Evolutionary conservation across 2,797 vertebrate species (phyloP).

Genomic region (Enteromius radiatus): DNA sequence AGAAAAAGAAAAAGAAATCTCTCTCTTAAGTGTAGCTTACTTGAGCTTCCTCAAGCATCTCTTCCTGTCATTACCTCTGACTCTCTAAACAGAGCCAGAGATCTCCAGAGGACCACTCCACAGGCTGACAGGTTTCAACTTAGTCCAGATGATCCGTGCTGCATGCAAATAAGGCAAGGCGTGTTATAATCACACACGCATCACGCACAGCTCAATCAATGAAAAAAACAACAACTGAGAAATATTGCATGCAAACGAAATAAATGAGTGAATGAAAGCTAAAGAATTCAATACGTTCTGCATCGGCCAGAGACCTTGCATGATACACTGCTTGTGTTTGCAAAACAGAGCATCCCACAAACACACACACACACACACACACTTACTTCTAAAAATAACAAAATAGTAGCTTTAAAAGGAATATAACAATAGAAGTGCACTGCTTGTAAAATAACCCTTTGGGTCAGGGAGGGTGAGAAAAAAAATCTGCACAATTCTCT

Average conservation of each 20-base stretch:
- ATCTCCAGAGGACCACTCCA: conserved; percentile 4
- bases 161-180: conserved; percentile 14
- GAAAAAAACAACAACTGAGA: neutral
- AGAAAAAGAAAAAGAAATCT: neutral
- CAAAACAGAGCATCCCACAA: neutral
- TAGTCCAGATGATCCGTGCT: neutral
- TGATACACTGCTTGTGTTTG: conserved; percentile 5
- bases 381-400: neutral
- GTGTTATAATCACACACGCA: neutral
- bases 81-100: conserved; percentile 3
- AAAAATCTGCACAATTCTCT: neutral
- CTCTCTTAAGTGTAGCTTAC: neutral
- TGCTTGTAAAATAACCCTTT: neutral
- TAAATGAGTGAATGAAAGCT: conserved; percentile 23
- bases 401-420: neutral
- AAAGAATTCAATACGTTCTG: conserved; percentile 30
- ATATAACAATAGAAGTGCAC: conserved; percentile 6
- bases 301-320: conserved; percentile 19
- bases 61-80: neutral
- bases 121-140: conserved; percentile 2
- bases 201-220: conserved; percentile 4
- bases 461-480: neutral
- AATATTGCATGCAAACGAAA: conserved; percentile 12
- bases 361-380: neutral
- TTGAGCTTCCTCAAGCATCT: neutral